phyloP scores from a whole-genome alignment of 2,888 invertebrate species.

The Tuberolachnus salignus region DNA sequence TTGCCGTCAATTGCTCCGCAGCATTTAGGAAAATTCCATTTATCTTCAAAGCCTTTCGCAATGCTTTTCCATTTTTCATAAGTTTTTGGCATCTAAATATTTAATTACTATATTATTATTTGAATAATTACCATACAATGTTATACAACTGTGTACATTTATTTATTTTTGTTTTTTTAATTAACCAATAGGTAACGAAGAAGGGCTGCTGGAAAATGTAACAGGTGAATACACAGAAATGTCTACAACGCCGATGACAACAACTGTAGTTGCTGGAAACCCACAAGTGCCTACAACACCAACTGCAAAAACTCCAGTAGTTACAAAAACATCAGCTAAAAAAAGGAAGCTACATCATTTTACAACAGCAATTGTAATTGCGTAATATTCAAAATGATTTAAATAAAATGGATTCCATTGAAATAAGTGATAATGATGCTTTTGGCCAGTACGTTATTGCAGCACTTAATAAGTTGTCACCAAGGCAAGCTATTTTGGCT shows the following conservation, averaged over 20 bases:
- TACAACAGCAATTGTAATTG: conserved; percentile 22
- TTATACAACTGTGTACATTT: conserved; percentile 34
- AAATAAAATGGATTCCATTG: conserved; percentile 34
- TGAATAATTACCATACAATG: conserved; percentile 27
- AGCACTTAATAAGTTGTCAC: conserved; percentile 43
- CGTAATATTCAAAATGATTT: conserved; percentile 37
- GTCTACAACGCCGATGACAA: conserved; percentile 24
- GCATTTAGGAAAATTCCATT: conserved; percentile 55
- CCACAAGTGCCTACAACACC: too few species aligned
- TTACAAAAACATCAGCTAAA: conserved; percentile 43
- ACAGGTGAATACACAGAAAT: conserved; percentile 20
- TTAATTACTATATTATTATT: conserved; percentile 42
- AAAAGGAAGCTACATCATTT: conserved; percentile 46
- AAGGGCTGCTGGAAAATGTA: conserved; percentile 34
- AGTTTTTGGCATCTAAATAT: conserved; percentile 52
- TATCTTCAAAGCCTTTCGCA: conserved; percentile 37
- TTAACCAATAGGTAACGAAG: conserved; percentile 34
- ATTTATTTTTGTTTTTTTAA: conserved; percentile 41
- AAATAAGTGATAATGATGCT: conserved; percentile 47
- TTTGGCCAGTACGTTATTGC: conserved; percentile 51
- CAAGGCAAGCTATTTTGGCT: conserved; percentile 26
- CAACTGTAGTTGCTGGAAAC: too few species aligned
- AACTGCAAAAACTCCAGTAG: conserved; percentile 35
- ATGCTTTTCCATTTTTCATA: conserved; percentile 50
- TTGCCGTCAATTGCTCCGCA: conserved; percentile 56